A percentile compares a stretch with the other conserved stretches of the same genome.
Conservation (phyloP, 2,797 vertebrate genomes). For the Trichosurus vulpecula region DNA sequence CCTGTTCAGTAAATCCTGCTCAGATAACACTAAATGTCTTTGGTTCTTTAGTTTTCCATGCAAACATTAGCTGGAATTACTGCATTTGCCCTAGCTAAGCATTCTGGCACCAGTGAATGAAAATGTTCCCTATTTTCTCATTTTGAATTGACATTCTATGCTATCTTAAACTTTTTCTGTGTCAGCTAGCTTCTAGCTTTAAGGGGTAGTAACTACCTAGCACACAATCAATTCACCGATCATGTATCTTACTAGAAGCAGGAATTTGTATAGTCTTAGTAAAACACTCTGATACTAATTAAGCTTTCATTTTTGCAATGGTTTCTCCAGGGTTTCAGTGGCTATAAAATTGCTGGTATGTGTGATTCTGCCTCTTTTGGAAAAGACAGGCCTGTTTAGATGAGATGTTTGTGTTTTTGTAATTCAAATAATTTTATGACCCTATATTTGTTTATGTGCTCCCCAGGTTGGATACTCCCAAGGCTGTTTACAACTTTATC, state of each 20-base stretch:
- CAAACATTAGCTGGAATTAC: background rate
- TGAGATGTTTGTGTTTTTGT: too few species aligned
- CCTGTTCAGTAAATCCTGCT: background rate
- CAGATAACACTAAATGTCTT: background rate
- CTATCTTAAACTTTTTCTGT: background rate
- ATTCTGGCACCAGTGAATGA: background rate
- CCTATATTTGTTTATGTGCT: too few species aligned
- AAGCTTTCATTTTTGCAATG: background rate
- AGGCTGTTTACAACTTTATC: too few species aligned
- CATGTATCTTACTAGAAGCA: background rate
- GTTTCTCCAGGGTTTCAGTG: background rate
- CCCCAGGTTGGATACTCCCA: too few species aligned
- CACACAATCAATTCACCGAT: background rate
- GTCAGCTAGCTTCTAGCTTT: slow-evolving; percentile 16
- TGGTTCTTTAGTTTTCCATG: background rate
- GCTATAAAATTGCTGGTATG: background rate
- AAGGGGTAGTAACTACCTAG: background rate
- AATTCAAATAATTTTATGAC: too few species aligned
- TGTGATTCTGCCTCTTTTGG: background rate
- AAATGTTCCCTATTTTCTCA: background rate
- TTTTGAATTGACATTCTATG: background rate
- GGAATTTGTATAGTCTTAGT: background rate
- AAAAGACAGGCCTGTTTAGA: too few species aligned
- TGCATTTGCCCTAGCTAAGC: background rate
- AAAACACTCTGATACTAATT: background rate